Percentiles rank a stretch among this genome's conserved stretches.
Conservation (phyloP, 2,888 invertebrate genomes). For the Rotaria socialis region DNA sequence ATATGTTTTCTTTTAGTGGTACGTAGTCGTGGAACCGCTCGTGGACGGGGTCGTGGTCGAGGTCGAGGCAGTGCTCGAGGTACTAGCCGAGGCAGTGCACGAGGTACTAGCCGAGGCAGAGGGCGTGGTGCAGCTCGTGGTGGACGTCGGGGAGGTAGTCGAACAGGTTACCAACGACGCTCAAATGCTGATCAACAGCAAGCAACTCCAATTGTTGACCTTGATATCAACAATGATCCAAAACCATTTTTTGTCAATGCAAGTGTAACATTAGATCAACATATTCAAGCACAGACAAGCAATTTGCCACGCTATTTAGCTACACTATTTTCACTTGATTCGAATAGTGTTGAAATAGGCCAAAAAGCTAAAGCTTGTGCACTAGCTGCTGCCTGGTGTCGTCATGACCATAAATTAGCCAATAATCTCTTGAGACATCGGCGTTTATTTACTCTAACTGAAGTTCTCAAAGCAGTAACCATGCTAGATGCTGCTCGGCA, state of each 20-base stretch:
- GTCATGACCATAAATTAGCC: constrained; percentile 54
- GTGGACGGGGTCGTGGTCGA: not conserved
- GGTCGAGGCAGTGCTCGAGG: not conserved
- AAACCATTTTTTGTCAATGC: constrained; percentile 41
- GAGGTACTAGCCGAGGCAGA: not conserved
- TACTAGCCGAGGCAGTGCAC: not conserved
- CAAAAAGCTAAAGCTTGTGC: constrained; percentile 54
- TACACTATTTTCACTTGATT: constrained; percentile 39
- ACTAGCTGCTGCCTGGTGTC: constrained; percentile 55
- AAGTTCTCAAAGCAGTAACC: constrained; percentile 51
- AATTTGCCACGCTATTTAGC: constrained; percentile 42
- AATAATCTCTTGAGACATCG: constrained; percentile 51
- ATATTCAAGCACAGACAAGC: constrained; percentile 39
- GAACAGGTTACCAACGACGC: not conserved
- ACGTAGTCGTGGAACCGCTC: not conserved
- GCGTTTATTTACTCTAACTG: constrained; percentile 50
- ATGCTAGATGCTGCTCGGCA: constrained; percentile 54
- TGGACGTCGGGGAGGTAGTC: not conserved
- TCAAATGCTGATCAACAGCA: not conserved
- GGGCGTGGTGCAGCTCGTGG: not conserved
- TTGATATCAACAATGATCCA: constrained; percentile 31
- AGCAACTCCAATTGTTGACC: not conserved
- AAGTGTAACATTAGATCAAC: constrained; percentile 43
- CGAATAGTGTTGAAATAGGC: constrained; percentile 39
- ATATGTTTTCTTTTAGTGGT: not conserved